These are phyloP conservation scores for Zaprionus inermis DNA, from an alignment of 1,140 invertebrate species.

Conservation along the genomic window DNA sequence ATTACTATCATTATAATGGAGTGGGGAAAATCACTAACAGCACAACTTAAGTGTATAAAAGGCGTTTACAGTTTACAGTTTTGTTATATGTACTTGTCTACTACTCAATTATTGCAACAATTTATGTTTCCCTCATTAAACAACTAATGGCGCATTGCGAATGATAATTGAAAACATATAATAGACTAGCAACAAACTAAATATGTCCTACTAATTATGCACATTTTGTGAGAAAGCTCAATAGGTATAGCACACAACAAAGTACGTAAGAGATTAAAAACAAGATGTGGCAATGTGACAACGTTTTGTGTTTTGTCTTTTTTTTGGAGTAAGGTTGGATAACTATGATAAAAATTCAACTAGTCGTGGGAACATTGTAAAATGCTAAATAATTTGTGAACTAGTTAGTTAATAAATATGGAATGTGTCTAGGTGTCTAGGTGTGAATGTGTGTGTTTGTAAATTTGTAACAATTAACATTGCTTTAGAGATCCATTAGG, in stretches of 20 bases:
- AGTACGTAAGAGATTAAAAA: constrained; percentile 45
- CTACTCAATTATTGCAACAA: constrained; percentile 73
- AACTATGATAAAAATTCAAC: constrained; percentile 28
- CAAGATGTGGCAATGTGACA: constrained; percentile 29
- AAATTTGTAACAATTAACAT: constrained; percentile 72
- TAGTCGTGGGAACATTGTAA: constrained; percentile 32
- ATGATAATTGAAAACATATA: constrained; percentile 55
- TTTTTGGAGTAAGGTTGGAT: not conserved
- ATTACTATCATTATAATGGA: constrained; percentile 19
- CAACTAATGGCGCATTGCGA: constrained; percentile 68
- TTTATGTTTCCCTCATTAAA: constrained; percentile 55
- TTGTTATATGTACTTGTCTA: constrained; percentile 3
- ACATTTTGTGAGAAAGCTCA: constrained; percentile 28
- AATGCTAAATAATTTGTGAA: constrained; percentile 34
- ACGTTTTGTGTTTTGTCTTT: not conserved
- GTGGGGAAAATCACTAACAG: constrained; percentile 68
- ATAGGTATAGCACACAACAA: constrained; percentile 45
- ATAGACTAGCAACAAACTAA: constrained; percentile 71
- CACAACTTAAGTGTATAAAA: constrained; percentile 73
- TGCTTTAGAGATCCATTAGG: constrained; percentile 66
- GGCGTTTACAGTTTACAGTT: constrained; percentile 49
- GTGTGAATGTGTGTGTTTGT: constrained; percentile 23
- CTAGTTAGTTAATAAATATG: constrained; percentile 24
- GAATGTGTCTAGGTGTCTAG: constrained; percentile 15
- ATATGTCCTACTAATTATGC: constrained; percentile 29